Conservation (phyloP, 2,888 invertebrate species). For the Silvanus unidentatus region DNA sequence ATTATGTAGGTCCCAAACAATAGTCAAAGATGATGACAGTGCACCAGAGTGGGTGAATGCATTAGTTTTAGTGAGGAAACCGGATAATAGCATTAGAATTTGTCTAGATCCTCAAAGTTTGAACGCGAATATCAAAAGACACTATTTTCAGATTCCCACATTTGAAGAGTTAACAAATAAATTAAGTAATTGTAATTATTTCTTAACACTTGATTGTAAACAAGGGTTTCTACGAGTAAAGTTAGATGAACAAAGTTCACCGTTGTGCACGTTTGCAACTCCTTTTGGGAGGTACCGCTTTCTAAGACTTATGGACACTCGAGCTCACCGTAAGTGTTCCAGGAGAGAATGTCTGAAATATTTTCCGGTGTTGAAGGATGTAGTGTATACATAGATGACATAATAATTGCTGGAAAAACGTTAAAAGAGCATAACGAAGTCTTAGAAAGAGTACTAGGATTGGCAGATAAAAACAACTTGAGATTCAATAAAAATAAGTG, state of each 20-base stretch:
- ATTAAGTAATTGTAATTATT: conserved; percentile 12
- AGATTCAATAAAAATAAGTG: conserved; percentile 20
- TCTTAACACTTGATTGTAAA: conserved; percentile 13
- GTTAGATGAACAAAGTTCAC: conserved; percentile 15
- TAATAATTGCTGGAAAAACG: conserved; percentile 23
- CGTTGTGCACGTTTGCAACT: conserved; percentile 4
- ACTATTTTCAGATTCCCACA: conserved; percentile 13
- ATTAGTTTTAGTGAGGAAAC: conserved; percentile 20
- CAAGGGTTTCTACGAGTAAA: conserved; percentile 13
- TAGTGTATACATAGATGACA: conserved; percentile 25
- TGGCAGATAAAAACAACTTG: conserved; percentile 10
- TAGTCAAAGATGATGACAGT: too few species aligned
- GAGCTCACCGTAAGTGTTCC: conserved; percentile 7
- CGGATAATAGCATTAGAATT: conserved; percentile 15
- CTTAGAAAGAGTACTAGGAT: conserved; percentile 17
- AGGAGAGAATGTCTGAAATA: neutral
- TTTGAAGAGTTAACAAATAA: conserved; percentile 17
- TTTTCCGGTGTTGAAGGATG: too few species aligned
- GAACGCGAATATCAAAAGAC: conserved; percentile 15
- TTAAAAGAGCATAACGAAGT: conserved; percentile 22
- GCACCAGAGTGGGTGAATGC: conserved; percentile 24
- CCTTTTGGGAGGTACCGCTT: conserved; percentile 7
- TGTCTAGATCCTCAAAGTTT: conserved; percentile 21
- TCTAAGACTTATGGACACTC: conserved; percentile 5
- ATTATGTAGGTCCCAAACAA: too few species aligned